Conservation (phyloP, 2,888 invertebrate species). For the Germaria angustata region DNA sequence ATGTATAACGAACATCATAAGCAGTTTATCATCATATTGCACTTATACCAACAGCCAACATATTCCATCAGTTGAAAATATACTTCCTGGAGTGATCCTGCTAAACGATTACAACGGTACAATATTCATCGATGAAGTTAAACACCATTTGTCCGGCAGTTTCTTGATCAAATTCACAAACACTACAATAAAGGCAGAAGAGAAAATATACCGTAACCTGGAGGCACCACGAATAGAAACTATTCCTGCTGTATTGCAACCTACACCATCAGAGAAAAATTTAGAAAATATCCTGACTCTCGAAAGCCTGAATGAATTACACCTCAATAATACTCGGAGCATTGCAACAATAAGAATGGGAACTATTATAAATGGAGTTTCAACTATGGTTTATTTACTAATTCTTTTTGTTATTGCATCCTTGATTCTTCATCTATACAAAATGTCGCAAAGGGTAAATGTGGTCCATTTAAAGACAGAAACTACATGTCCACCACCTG, state of each 20-base stretch:
- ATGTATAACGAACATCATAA: no score
- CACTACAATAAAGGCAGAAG: no score
- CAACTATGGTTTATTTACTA: slow-evolving; percentile 10
- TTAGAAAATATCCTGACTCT: no score
- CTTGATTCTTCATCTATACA: slow-evolving; percentile 12
- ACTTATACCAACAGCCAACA: neutral
- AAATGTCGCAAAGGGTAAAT: neutral
- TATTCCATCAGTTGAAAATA: neutral
- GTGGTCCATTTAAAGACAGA: no score
- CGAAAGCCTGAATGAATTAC: slow-evolving; percentile 29
- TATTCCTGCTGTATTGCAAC: slow-evolving; percentile 24
- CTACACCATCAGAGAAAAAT: slow-evolving; percentile 9
- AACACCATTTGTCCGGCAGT: slow-evolving; percentile 15
- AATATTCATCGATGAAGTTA: no score
- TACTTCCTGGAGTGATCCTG: no score
- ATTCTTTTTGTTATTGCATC: neutral
- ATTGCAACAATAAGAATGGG: neutral
- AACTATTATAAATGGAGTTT: slow-evolving; percentile 20
- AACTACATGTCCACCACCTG: no score
- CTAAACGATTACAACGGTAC: slow-evolving; percentile 15
- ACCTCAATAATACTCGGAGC: neutral
- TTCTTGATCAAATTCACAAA: slow-evolving; percentile 26
- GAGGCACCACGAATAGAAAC: slow-evolving; percentile 28
- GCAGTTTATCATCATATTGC: neutral
- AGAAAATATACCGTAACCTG: slow-evolving; percentile 12